These are phyloP conservation scores for Coremacera marginata DNA, from an alignment of 2,888 invertebrate genomes.

Conservation along the genomic window DNA sequence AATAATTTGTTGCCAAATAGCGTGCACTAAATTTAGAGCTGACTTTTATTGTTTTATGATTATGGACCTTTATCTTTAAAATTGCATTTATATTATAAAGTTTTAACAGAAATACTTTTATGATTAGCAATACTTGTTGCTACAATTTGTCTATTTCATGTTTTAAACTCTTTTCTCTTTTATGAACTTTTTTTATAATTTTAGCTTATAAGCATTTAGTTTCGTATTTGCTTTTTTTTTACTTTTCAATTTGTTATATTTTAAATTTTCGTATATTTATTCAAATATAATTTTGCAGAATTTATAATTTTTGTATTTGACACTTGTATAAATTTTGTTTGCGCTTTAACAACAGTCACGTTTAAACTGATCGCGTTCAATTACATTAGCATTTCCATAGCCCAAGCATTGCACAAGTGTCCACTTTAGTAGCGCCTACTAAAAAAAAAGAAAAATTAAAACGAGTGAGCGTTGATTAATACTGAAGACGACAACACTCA, in stretches of 20 bases:
- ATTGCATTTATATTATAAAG: no score
- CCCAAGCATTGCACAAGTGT: conserved; percentile 11
- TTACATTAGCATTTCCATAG: conserved; percentile 9
- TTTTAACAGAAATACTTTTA: no score
- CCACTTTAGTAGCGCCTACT: conserved; percentile 34
- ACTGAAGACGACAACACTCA: conserved; percentile 25
- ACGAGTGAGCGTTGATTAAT: conserved; percentile 31
- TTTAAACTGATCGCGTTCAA: conserved; percentile 30
- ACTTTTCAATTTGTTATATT: background rate
- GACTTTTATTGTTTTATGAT: no score
- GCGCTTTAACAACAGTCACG: conserved; percentile 31
- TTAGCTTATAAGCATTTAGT: background rate
- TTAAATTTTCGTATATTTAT: background rate
- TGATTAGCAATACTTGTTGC: no score
- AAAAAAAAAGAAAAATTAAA: conserved; percentile 32
- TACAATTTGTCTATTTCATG: no score
- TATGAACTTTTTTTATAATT: background rate
- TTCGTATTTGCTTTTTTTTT: background rate
- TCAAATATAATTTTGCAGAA: no score
- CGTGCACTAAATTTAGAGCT: no score
- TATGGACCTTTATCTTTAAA: no score
- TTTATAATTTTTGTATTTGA: no score
- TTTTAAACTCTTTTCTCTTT: no score
- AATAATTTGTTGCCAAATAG: no score
- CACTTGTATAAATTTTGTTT: background rate